Conservation (phyloP, 1,140 invertebrate species). For the Branchinecta lindahli region DNA sequence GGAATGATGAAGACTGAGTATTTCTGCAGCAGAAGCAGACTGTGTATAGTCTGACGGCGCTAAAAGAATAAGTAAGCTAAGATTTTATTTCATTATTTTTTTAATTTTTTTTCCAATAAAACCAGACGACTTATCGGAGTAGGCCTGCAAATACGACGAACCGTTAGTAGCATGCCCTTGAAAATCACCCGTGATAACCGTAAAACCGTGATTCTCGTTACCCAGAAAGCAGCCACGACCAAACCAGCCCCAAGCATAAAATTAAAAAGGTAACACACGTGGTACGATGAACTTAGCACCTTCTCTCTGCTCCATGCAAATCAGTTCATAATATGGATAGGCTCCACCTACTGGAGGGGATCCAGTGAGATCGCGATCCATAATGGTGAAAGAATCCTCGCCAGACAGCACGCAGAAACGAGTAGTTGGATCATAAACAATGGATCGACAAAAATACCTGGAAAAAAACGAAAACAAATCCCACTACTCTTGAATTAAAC, state of each 20-base stretch:
- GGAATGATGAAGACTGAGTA: no score
- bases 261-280: constrained; percentile 9
- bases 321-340: constrained; percentile 24
- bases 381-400: constrained; percentile 71
- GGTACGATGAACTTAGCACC: background rate
- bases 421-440: constrained; percentile 74
- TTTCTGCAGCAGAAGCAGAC: no score
- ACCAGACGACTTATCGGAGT: no score
- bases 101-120: no score
- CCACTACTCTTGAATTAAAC: background rate
- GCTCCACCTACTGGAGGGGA: constrained; percentile 32
- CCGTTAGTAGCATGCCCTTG: no score
- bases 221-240: no score
- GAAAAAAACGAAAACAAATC: background rate
- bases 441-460: constrained; percentile 68
- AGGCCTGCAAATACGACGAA: no score
- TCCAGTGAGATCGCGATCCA: constrained; percentile 44
- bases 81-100: no score
- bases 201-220: no score
- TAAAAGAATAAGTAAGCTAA: no score
- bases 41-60: no score
- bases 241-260: background rate
- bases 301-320: constrained; percentile 28
- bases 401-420: constrained; percentile 67
- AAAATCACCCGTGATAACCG: no score